Base-by-base conservation (phyloP, 1,140 invertebrate species). In the Lepidotrigona ventralis region DNA sequence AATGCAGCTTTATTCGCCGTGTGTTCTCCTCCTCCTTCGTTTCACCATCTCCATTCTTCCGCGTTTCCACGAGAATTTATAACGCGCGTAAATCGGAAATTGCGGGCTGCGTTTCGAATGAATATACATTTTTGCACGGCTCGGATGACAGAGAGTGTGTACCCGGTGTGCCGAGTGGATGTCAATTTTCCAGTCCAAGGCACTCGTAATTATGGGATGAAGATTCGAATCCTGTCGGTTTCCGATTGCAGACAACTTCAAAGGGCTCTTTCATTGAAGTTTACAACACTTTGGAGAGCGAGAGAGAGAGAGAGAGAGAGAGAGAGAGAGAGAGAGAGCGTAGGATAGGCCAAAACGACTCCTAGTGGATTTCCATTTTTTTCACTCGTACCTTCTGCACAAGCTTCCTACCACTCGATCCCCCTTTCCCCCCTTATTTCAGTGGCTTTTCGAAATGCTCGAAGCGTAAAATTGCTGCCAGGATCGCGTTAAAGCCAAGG, bases 381-480 rank as follows among this genome's bases (percentile, higher is more conserved):
- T 80, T 87, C 79, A 66, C 81, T 85, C 66, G 69, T 33, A 39
- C 26, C 46, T 79, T 85, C 33, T 60, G 39, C 39, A 60, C 58
- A 12, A 60, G n/a, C 29, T 68, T 33, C 26, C 39, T 12, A 74
- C 14, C 14, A 4, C 33, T 74, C 39, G 6, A 58, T n/a, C 56
- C 0, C 19, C 19, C 39, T 12, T 29, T 26, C 4, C 54, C 23
- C 0, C 64, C n/a, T 51, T 80, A 72, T 33, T 51, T 70, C 17
- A 19, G 78, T 74, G 63, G 54, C 85, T 88, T 91, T 92, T 88
- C 69, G 78, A 84, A 85, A 85, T 85, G 86, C 83, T 80, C 79
- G 79, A 82, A 91, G 89, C 90, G 90, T 91, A 91, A 92, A 92
- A 92, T 92, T 92, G 88, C 89, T 69, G 72, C 86, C 39, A 72